Conservation (phyloP, 2,113 vertebrate species). For the Xiphophorus couchianus region DNA sequence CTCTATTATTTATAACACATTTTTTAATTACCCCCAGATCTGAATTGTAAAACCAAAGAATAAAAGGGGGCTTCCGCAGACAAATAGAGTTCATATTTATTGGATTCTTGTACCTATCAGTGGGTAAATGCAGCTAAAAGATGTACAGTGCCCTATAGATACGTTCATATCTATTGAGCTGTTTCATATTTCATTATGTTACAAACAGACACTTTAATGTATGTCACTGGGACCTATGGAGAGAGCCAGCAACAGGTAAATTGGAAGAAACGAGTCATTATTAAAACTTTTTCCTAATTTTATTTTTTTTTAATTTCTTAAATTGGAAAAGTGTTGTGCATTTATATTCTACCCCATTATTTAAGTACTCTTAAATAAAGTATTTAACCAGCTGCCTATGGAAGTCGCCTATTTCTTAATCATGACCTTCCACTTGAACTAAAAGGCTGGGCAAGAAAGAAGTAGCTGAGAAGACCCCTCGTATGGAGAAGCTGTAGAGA, state of each 20-base stretch:
- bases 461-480: no score
- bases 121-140: background rate
- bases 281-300: no score
- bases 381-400: no score
- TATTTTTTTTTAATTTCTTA: no score
- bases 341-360: background rate
- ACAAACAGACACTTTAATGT: background rate
- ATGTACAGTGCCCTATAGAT: background rate
- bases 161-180: background rate
- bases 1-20: background rate
- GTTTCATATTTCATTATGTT: background rate
- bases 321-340: background rate
- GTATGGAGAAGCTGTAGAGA: no score
- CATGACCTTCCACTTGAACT: no score
- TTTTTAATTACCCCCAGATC: background rate
- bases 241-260: background rate
- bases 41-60: background rate
- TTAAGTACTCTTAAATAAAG: background rate
- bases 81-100: background rate
- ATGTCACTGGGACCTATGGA: background rate
- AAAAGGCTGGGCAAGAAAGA: no score
- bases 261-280: no score
- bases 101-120: background rate
- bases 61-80: background rate
- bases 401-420: no score